Percentiles rank a stretch among this genome's conserved stretches.
phyloP scores from a whole-genome alignment of 1,140 invertebrate species.

The Venturia canescens region DNA sequence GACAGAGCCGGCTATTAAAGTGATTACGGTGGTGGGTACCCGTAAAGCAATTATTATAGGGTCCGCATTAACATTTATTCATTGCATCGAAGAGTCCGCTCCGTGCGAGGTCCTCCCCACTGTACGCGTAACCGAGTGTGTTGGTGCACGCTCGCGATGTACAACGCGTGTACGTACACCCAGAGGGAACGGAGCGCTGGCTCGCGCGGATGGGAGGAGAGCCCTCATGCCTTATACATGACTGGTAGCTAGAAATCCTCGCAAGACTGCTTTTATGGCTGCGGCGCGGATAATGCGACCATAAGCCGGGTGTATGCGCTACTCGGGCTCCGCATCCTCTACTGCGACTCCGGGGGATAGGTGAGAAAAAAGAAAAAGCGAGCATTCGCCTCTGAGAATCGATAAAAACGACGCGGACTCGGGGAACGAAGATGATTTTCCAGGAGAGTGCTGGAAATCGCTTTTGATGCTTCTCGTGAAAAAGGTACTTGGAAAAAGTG shows the following conservation, averaged over 20 bases:
- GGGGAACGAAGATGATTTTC: too few species aligned
- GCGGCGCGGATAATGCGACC: constrained; percentile 55
- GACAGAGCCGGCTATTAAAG: constrained; percentile 70
- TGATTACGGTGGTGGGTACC: constrained; percentile 66
- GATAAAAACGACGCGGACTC: not conserved
- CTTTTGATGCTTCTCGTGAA: too few species aligned
- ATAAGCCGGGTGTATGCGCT: constrained; percentile 42
- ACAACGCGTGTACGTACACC: not conserved
- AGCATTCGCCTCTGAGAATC: not conserved
- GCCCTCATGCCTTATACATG: constrained; percentile 67
- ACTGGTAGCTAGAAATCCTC: constrained; percentile 62
- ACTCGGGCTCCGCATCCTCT: not conserved
- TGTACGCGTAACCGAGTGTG: not conserved
- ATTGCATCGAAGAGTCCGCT: constrained; percentile 58
- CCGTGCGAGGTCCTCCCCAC: not conserved
- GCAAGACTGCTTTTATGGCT: constrained; percentile 61
- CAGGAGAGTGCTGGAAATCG: too few species aligned
- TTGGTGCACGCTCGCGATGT: not conserved
- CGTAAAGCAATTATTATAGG: constrained; percentile 70
- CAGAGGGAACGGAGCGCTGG: not conserved
- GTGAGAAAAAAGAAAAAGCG: not conserved
- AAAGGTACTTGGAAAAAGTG: too few species aligned
- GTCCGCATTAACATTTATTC: constrained; percentile 71
- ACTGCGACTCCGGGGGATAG: not conserved
- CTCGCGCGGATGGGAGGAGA: constrained; percentile 20